Evolutionary conservation across 2,888 invertebrate species (phyloP).

Genomic region (Sthenelais limicola): DNA sequence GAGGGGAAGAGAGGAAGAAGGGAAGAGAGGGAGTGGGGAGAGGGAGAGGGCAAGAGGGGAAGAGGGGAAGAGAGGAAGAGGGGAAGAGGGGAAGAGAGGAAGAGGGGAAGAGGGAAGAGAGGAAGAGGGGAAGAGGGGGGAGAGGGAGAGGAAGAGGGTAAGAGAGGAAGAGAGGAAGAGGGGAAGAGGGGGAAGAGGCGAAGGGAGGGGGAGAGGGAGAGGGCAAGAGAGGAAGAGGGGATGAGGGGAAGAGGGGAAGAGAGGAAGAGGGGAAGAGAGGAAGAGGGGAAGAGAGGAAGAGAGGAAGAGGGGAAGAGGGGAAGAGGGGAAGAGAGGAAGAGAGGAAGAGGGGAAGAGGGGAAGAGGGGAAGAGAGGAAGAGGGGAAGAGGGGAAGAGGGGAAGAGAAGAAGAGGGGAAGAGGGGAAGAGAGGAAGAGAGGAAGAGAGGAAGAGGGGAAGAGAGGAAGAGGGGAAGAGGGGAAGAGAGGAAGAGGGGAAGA

Average conservation of each 20-base stretch:
- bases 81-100: neutral
- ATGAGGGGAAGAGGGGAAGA: neutral
- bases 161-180: neutral
- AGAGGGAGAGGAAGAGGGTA: neutral
- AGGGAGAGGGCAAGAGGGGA: neutral
- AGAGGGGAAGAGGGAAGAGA: neutral
- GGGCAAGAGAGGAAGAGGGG: neutral
- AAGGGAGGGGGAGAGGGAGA: neutral
- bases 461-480: neutral
- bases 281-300: neutral
- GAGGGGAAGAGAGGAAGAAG: neutral
- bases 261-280: neutral
- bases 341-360: neutral
- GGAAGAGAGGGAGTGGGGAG: neutral
- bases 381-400: neutral
- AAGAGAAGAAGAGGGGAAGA: neutral
- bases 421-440: neutral
- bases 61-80: neutral
- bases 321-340: neutral
- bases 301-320: neutral
- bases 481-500: neutral
- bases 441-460: neutral
- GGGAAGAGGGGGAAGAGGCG: neutral
- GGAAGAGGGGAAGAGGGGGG: neutral
- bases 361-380: neutral